A percentile compares a stretch with the other conserved stretches of the same genome.
Conservation (phyloP, 2,797 vertebrate species). For the Chaetodon trifasciatus region DNA sequence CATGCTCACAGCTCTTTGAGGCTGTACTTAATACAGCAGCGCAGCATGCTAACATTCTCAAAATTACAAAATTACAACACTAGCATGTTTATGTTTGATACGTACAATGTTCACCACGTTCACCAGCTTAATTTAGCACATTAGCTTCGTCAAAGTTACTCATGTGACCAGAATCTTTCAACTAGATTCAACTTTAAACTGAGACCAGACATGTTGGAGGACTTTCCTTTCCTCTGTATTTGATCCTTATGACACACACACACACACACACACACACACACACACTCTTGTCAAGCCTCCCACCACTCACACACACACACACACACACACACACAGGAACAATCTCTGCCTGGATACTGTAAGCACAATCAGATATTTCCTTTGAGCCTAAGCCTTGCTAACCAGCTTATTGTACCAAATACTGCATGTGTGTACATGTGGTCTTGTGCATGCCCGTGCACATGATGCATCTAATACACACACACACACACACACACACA, state of each 20-base stretch:
- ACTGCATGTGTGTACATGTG: constrained; percentile 26
- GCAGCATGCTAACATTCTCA: neutral
- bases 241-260: neutral
- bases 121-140: neutral
- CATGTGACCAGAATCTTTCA: neutral
- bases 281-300: constrained; percentile 3
- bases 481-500: constrained; percentile 18
- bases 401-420: constrained; percentile 72
- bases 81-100: neutral
- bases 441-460: constrained; percentile 36
- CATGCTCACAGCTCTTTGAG: neutral
- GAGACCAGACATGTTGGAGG: neutral
- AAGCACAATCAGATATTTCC: constrained; percentile 61
- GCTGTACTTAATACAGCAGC: too few relatives aligned
- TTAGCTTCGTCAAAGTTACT: neutral
- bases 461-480: constrained; percentile 59
- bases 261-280: too few relatives aligned
- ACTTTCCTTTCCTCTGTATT: neutral
- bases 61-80: neutral
- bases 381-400: constrained; percentile 71
- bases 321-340: constrained; percentile 11
- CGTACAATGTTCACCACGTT: neutral
- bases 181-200: neutral
- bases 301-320: constrained; percentile 3
- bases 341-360: constrained; percentile 43